phyloP scores from a whole-genome alignment of 2,888 invertebrate species.

The Conops quadrifasciatus region DNA sequence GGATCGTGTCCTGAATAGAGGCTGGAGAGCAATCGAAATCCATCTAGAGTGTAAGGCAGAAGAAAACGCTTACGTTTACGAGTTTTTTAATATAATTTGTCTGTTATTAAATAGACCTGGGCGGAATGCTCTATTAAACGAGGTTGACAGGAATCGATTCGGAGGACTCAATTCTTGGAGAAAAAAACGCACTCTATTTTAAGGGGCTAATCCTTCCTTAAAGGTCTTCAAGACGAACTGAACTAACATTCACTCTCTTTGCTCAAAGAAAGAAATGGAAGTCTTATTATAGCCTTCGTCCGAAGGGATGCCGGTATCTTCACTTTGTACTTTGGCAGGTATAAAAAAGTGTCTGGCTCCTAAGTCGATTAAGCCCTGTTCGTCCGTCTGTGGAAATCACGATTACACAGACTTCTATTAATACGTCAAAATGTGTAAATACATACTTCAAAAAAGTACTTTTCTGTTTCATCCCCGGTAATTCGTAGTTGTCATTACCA shows the following conservation, averaged over 20 bases:
- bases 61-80: conserved; percentile 12
- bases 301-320: no score
- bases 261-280: no score
- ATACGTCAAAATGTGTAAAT: no score
- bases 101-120: conserved; percentile 20
- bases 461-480: conserved; percentile 58
- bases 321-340: no score
- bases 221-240: no score
- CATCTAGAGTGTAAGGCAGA: conserved; percentile 15
- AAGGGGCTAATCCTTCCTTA: no score
- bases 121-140: conserved; percentile 22
- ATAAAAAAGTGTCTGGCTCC: no score
- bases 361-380: no score
- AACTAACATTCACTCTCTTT: no score
- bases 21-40: conserved; percentile 13
- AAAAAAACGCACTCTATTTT: conserved; percentile 14
- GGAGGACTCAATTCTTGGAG: conserved; percentile 3
- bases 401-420: no score
- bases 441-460: no score
- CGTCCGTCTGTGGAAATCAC: no score
- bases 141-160: conserved; percentile 15
- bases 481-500: conserved; percentile 46
- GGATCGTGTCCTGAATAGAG: neutral
- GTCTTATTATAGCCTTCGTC: conserved; percentile 4
- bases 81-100: conserved; percentile 15